phyloP scores from a whole-genome alignment of 1,140 invertebrate species.

The Metopolophium dirhodum region DNA sequence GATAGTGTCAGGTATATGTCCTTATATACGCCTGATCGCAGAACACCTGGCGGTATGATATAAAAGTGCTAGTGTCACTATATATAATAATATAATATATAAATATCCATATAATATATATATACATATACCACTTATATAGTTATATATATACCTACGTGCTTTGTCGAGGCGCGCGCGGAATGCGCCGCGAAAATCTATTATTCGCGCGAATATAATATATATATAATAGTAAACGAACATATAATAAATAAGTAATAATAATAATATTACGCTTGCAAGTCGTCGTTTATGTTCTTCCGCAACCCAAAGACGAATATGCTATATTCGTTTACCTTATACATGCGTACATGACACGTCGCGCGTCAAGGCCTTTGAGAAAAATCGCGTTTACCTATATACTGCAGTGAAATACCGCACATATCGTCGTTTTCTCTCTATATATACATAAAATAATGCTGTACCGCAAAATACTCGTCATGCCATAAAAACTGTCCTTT shows the following conservation, averaged over 20 bases:
- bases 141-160: not conserved
- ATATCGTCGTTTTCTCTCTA: not conserved
- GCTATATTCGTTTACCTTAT: not conserved
- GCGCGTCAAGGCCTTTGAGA: not conserved
- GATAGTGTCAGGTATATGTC: not conserved
- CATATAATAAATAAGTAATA: not conserved
- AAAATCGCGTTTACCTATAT: not conserved
- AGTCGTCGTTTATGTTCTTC: slow-evolving; percentile 26
- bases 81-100: not conserved
- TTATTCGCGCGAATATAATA: not conserved
- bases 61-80: not conserved
- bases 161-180: not conserved
- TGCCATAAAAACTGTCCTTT: not conserved
- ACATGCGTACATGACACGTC: not conserved
- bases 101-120: too few species aligned
- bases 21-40: not conserved
- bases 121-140: too few species aligned
- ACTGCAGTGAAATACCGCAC: not conserved
- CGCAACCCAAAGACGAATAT: slow-evolving; percentile 32
- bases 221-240: not conserved
- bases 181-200: not conserved
- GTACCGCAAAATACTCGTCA: not conserved
- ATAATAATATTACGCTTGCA: not conserved
- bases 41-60: not conserved
- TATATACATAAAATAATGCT: not conserved